phyloP scores from a whole-genome alignment of 2,113 vertebrate species.

The Psilopogon haemacephalus region DNA sequence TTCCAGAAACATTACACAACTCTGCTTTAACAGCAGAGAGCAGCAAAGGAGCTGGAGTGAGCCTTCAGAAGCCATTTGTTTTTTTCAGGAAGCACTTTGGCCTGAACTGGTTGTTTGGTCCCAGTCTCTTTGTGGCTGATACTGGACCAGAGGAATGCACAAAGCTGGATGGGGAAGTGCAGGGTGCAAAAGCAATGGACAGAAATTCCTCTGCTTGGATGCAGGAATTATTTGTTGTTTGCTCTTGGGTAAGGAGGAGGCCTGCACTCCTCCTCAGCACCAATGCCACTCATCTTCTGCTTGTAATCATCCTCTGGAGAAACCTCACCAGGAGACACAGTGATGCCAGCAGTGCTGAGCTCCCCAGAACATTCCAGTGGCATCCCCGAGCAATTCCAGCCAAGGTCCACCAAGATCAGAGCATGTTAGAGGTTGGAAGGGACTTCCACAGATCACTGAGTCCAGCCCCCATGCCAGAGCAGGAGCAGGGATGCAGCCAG shows the following conservation, averaged over 20 bases:
- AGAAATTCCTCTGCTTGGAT: not conserved
- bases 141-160: rapidly evolving
- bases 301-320: not conserved
- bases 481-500: too few species aligned
- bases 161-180: not conserved
- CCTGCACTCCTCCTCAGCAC: not conserved
- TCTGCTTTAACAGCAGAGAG: not conserved
- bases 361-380: not conserved
- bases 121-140: not conserved
- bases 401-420: not conserved
- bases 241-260: not conserved
- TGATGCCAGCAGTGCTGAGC: not conserved
- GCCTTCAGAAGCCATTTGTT: not conserved
- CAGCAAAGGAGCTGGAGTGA: not conserved
- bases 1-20: not conserved
- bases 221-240: not conserved
- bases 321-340: not conserved
- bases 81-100: not conserved
- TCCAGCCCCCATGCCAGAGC: too few species aligned
- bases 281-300: not conserved
- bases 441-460: too few species aligned
- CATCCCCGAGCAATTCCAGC: not conserved
- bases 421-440: too few species aligned
- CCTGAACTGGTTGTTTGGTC: not conserved
- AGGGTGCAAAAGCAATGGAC: rapidly evolving